phyloP scores from a whole-genome alignment of 2,113 vertebrate genomes.

The Brachypodius melanocephalos region DNA sequence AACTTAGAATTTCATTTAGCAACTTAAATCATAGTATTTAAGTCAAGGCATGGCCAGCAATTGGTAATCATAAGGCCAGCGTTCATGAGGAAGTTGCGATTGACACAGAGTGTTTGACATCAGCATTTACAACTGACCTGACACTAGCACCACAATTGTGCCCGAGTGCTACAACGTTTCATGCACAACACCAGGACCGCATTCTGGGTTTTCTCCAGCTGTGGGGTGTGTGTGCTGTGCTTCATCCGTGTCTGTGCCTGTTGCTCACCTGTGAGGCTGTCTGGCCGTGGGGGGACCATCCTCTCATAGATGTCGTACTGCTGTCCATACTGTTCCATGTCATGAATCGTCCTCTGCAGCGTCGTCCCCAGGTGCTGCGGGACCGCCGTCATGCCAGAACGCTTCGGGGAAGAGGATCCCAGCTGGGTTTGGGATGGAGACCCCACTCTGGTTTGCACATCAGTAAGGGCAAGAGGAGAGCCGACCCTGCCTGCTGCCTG shows the following conservation, averaged over 20 bases:
- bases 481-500: constrained; percentile 76
- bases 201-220: neutral
- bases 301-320: constrained; percentile 91
- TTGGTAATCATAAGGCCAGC: neutral
- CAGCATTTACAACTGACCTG: neutral
- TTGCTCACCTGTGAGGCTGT: constrained; percentile 89
- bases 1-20: neutral
- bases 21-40: neutral
- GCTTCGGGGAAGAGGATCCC: constrained; percentile 84
- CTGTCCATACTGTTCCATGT: constrained; percentile 83
- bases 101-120: neutral
- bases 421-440: constrained; percentile 81
- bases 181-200: rapidly evolving
- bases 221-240: neutral
- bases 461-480: constrained; percentile 82
- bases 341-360: constrained; percentile 81
- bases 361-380: constrained; percentile 89
- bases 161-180: rapidly evolving
- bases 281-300: constrained; percentile 89
- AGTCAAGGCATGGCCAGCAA: neutral
- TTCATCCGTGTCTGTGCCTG: neutral
- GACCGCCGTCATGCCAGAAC: constrained; percentile 87
- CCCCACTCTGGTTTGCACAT: constrained; percentile 71
- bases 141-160: rapidly evolving
- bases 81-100: rapidly evolving